These are phyloP conservation scores for Phoeniculus purpureus DNA, from an alignment of 2,797 vertebrate species.

Conservation along the genomic window DNA sequence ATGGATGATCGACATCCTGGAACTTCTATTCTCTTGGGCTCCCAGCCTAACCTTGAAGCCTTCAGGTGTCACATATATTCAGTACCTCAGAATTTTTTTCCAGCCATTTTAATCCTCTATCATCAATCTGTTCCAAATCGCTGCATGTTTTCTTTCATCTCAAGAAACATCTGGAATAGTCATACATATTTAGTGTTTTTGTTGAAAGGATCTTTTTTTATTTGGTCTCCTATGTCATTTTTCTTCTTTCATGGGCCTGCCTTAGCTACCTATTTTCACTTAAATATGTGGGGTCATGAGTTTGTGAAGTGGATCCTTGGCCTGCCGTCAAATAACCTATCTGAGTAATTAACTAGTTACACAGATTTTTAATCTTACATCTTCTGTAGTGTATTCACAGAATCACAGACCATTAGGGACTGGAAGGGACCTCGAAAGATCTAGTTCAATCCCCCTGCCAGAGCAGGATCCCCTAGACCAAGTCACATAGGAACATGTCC, in stretches of 20 bases:
- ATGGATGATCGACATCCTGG: neutral
- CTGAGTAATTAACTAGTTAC: neutral
- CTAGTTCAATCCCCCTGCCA: no score
- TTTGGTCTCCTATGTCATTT: slow-evolving; percentile 60
- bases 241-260: slow-evolving; percentile 49
- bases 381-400: neutral
- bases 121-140: slow-evolving; percentile 61
- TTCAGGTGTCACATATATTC: slow-evolving; percentile 61
- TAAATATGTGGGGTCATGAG: neutral
- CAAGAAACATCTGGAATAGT: slow-evolving; percentile 70
- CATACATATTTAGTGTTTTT: slow-evolving; percentile 51
- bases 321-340: neutral
- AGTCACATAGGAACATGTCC: no score
- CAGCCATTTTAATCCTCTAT: slow-evolving; percentile 54
- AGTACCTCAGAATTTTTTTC: slow-evolving; percentile 41
- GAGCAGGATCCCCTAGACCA: no score
- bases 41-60: slow-evolving; percentile 45
- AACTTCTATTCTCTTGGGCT: slow-evolving; percentile 32
- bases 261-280: slow-evolving; percentile 65
- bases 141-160: slow-evolving; percentile 72
- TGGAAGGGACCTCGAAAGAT: no score
- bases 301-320: slow-evolving; percentile 4
- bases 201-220: slow-evolving; percentile 55
- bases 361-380: neutral
- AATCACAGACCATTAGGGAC: no score